Conservation (phyloP, 2,888 invertebrate genomes). For the Macropis europaea region DNA sequence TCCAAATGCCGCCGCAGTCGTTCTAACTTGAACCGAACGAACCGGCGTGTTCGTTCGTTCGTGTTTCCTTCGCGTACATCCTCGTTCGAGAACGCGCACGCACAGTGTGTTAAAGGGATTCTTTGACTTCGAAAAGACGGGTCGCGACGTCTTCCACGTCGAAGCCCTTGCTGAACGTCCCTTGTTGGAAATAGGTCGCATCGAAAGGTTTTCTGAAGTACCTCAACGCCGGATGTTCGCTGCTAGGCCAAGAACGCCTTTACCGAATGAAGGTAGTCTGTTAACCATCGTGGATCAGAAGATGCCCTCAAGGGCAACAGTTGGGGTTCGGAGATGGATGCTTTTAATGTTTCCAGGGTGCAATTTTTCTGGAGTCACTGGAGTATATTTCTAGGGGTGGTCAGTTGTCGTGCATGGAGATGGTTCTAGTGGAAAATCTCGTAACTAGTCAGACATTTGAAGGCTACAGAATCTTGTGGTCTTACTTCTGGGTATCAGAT, state of each 20-base stretch:
- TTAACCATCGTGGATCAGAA: not conserved
- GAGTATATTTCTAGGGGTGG: no score
- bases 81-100: slow-evolving; percentile 14
- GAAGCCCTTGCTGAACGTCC: slow-evolving; percentile 13
- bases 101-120: slow-evolving; percentile 37
- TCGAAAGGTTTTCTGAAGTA: slow-evolving; percentile 41
- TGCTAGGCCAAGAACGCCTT: slow-evolving; percentile 1
- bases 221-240: not conserved
- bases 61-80: slow-evolving; percentile 14
- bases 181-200: slow-evolving; percentile 38
- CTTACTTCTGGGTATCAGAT: no score
- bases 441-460: no score
- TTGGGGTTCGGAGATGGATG: no score
- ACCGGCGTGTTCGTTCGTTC: slow-evolving; percentile 10
- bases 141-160: not conserved
- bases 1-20: slow-evolving; percentile 29
- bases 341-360: no score
- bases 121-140: slow-evolving; percentile 25
- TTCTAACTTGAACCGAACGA: slow-evolving; percentile 37
- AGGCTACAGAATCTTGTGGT: no score
- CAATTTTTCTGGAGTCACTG: no score
- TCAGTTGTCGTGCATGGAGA: no score
- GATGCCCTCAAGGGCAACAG: not conserved
- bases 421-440: no score
- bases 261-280: slow-evolving; percentile 6